These are phyloP conservation scores for Cerastis rubricosa DNA, from an alignment of 2,888 invertebrate species.

Conservation along the genomic window DNA sequence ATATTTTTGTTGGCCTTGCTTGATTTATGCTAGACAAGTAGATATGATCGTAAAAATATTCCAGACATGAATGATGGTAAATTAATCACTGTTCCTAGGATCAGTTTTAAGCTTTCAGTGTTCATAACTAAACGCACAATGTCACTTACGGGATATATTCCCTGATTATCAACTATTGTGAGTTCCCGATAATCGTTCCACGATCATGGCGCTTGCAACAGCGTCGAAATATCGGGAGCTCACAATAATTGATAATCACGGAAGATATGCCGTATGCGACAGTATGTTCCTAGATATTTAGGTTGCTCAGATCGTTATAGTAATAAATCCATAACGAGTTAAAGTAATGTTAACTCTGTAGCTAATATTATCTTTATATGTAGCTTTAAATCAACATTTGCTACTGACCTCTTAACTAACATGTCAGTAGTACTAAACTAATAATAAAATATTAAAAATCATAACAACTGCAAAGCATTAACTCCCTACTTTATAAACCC, in stretches of 20 bases:
- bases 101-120: too few relatives aligned
- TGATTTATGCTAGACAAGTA: background rate
- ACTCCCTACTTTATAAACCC: background rate
- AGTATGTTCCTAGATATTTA: background rate
- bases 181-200: too few relatives aligned
- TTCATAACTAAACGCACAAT: too few relatives aligned
- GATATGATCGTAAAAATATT: background rate
- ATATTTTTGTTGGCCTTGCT: slow-evolving; percentile 6
- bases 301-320: background rate
- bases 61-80: background rate
- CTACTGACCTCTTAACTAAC: background rate
- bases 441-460: background rate
- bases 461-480: slow-evolving; percentile 14
- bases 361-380: background rate
- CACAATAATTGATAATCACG: too few relatives aligned
- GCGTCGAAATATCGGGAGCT: too few relatives aligned
- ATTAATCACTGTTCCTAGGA: too few relatives aligned
- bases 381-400: background rate
- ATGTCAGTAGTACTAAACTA: background rate
- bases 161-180: too few relatives aligned
- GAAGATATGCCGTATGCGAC: too few relatives aligned
- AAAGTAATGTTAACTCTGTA: background rate
- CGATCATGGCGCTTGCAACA: too few relatives aligned
- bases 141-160: too few relatives aligned
- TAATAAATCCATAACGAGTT: background rate